Conservation (phyloP, 2,797 vertebrate genomes). For the Protonibea diacanthus region DNA sequence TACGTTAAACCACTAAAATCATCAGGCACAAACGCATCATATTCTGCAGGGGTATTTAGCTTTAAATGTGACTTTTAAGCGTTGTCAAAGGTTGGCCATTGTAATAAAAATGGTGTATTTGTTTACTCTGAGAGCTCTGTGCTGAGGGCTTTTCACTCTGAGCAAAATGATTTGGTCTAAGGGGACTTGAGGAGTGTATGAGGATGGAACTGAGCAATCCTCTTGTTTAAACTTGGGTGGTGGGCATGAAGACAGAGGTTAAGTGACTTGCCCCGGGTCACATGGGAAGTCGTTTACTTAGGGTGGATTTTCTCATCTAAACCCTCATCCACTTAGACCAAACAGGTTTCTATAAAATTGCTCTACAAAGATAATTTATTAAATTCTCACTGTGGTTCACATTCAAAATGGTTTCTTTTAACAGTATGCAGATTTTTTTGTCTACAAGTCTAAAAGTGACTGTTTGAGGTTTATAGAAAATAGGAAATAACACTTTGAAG, state of each 20-base stretch:
- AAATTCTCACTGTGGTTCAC: conserved; percentile 1
- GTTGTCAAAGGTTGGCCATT: conserved; percentile 13
- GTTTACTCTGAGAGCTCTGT: conserved; percentile 63
- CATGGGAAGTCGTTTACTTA: conserved; percentile 82
- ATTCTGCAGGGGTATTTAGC: neutral
- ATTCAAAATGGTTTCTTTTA: neutral
- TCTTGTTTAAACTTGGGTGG: conserved; percentile 82
- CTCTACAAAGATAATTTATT: conserved; percentile 8
- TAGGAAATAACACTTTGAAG: neutral
- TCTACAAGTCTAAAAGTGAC: neutral
- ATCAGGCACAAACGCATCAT: neutral
- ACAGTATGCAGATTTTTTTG: neutral
- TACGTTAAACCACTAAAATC: too few species aligned
- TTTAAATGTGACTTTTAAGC: conserved; percentile 3
- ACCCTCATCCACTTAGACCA: conserved; percentile 71
- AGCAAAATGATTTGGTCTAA: conserved; percentile 79
- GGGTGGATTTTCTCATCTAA: conserved; percentile 83
- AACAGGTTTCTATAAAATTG: conserved; percentile 46
- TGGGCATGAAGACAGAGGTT: conserved; percentile 84
- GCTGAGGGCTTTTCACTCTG: conserved; percentile 72
- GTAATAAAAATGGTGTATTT: conserved; percentile 46
- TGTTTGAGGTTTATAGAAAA: neutral
- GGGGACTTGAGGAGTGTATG: conserved; percentile 72
- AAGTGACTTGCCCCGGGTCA: conserved; percentile 87
- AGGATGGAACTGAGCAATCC: conserved; percentile 78